These are phyloP conservation scores for Drosophila saltans DNA, from an alignment of 1,140 invertebrate species.

Conservation along the genomic window DNA sequence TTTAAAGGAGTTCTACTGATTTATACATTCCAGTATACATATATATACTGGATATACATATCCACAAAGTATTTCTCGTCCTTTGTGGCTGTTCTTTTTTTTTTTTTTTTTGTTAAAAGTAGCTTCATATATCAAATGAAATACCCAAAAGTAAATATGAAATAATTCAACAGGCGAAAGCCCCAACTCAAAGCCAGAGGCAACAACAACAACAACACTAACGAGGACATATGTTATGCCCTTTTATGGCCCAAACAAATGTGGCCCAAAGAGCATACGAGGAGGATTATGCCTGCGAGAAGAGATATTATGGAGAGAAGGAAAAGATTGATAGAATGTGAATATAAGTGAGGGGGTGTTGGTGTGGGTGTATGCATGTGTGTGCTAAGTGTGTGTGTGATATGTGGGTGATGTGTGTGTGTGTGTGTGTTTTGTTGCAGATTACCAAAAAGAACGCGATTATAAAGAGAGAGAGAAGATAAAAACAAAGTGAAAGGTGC, in stretches of 20 bases:
- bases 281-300: constrained; percentile 13
- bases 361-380: too few species aligned
- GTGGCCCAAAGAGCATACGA: constrained; percentile 1
- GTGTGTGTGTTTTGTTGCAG: constrained; percentile 44
- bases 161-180: constrained; percentile 35
- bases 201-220: constrained; percentile 18
- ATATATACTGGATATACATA: not conserved
- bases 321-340: constrained; percentile 40
- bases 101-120: constrained; percentile 21
- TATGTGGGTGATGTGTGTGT: too few species aligned
- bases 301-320: constrained; percentile 27
- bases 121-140: constrained; percentile 70
- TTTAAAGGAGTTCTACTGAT: constrained; percentile 30
- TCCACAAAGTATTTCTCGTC: constrained; percentile 26
- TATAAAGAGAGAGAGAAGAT: constrained; percentile 5
- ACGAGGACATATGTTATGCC: constrained; percentile 32
- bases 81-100: not conserved
- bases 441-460: constrained; percentile 38
- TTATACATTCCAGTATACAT: constrained; percentile 22
- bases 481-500: constrained; percentile 18
- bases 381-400: constrained; percentile 13
- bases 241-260: constrained; percentile 33
- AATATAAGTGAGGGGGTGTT: constrained; percentile 13
- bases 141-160: constrained; percentile 52
- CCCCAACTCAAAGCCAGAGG: constrained; percentile 2